Evolutionary conservation across 2,797 vertebrate species (phyloP).

Genomic region (Otolemur crassicaudatus): DNA sequence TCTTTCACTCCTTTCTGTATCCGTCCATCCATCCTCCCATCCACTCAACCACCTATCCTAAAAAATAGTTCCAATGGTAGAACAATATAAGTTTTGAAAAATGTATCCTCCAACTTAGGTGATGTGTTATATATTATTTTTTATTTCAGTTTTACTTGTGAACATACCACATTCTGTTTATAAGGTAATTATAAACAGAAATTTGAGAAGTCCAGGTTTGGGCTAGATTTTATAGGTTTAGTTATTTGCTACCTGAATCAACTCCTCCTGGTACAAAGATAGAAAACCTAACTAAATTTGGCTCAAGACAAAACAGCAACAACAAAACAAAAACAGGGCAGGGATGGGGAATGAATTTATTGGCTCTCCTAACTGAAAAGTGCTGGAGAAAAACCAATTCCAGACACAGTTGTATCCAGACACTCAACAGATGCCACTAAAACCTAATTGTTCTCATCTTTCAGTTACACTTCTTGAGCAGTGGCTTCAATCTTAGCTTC

Average conservation of each 20-base stretch:
- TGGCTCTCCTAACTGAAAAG: neutral
- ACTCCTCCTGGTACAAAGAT: conserved; percentile 49
- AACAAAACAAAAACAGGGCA: neutral
- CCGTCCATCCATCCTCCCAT: neutral
- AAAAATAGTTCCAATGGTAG: neutral
- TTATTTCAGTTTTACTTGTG: conserved; percentile 54
- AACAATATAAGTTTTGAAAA: neutral
- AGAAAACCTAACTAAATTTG: conserved; percentile 57
- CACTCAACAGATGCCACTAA: no score
- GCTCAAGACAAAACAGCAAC: neutral
- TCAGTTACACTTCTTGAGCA: neutral
- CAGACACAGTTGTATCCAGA: neutral
- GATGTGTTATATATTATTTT: conserved; percentile 26
- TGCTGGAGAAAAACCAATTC: neutral
- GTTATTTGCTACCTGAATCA: conserved; percentile 44
- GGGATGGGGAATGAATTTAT: neutral
- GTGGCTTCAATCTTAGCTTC: neutral
- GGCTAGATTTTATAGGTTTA: conserved; percentile 16
- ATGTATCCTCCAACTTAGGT: neutral
- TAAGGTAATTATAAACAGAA: conserved; percentile 69
- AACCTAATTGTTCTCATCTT: neutral
- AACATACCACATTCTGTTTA: conserved; percentile 60
- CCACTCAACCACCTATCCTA: neutral
- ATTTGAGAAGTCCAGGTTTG: conserved; percentile 59
- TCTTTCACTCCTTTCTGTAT: neutral